Base-by-base conservation (phyloP, 2,888 invertebrate species). In the Polia nebulosa region DNA sequence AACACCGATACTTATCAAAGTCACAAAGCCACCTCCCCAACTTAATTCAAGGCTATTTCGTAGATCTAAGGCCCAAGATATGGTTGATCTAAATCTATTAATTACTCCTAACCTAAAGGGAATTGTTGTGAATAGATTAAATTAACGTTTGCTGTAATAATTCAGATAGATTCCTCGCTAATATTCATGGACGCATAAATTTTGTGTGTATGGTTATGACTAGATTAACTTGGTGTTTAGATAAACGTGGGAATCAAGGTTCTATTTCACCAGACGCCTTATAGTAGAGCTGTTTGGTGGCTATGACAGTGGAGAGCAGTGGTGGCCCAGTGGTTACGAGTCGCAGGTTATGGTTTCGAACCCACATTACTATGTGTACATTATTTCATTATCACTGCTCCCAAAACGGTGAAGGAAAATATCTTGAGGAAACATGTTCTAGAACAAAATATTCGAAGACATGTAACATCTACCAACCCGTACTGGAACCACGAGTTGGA, bases 51-150 rank as follows among this genome's bases (percentile, higher is more conserved):
- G 45, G 58, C 32, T 13, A 44, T 59, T 53, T 44, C 56, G 29
- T 45, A 74, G 49, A 62, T 55, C 51, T 55, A 25, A 58, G n/a
- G 22, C 49, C 22, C 27, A 41, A 72, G 70, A 60, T 68, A 76
- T 57, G 7, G 27, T 5, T 3, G 22, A 72, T 76, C 39, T 62
- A 61, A 59, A 72, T 72, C 69, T 76, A 76, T 76, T 67, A 68
- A 76, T 76, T 61, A 71, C 58, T 25, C 58, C 27, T 27, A 49
- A 45, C 58, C 64, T 22, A 39, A 11, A 57, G 47, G 61, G 64
- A 52, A 61, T 71, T 76, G 71, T 77, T 80, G 68, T 71, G 80
- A 69, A 76, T 71, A 66, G 29, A 80, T 71, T 73, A 56, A 61
- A 67, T 71, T 59, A 41, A 65, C 65, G 49, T 63, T 60, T 22